These are phyloP conservation scores for Notolepis coatsorum DNA, from an alignment of 2,797 vertebrate genomes.

Conservation along the genomic window DNA sequence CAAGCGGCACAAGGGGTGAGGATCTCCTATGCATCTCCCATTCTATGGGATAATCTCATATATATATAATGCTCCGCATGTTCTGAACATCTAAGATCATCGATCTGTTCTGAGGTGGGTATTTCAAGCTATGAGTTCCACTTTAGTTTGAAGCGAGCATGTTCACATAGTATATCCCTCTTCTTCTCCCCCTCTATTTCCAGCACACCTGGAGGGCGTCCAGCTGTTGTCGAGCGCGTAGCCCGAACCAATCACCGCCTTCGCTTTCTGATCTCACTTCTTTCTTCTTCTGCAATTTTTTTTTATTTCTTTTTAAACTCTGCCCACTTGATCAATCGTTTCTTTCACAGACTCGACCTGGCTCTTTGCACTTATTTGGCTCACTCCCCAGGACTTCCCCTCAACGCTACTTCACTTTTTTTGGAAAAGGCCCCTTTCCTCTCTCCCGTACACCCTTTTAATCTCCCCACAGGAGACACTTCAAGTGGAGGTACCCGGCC, in stretches of 20 bases:
- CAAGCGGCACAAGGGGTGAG: constrained; percentile 21
- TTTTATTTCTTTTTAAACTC: constrained; percentile 13
- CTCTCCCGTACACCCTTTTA: not conserved
- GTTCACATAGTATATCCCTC: constrained; percentile 65
- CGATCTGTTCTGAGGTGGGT: constrained; percentile 58
- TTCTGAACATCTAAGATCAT: constrained; percentile 57
- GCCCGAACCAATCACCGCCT: constrained; percentile 43
- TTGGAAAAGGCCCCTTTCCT: constrained; percentile 1
- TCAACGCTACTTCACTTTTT: constrained; percentile 20
- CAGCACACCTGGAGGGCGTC: constrained; percentile 62
- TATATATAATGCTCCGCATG: constrained; percentile 17
- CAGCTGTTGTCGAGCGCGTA: constrained; percentile 51
- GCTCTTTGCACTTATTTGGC: constrained; percentile 35
- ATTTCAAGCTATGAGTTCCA: constrained; percentile 41
- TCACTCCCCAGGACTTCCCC: constrained; percentile 54
- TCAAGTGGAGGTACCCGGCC: constrained; percentile 51
- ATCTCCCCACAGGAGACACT: constrained; percentile 43
- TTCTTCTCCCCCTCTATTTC: constrained; percentile 66
- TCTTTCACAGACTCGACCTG: constrained; percentile 47
- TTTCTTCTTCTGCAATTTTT: too few relatives aligned
- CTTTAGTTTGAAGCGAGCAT: constrained; percentile 50
- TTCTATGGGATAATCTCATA: too few relatives aligned
- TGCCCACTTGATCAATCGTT: constrained; percentile 54
- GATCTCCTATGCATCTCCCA: constrained; percentile 40
- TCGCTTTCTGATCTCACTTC: too few relatives aligned